Base-by-base conservation (phyloP, 1,140 invertebrate species). In the Lucilia sericata region DNA sequence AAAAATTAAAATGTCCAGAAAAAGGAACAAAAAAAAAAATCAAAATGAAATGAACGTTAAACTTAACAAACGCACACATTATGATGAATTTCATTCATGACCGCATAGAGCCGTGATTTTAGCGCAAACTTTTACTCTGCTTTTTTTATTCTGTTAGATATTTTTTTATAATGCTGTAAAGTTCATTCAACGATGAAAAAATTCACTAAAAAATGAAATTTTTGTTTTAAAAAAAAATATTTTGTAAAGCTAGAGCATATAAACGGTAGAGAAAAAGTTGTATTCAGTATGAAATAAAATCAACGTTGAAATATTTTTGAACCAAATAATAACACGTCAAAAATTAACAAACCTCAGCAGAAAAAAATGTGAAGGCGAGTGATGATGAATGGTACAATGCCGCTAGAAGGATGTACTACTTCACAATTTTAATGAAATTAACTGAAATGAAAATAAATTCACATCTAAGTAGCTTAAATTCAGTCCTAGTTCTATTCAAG, bases 71-170 rank as follows among this genome's bases (percentile, higher is more conserved):
- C 25, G 25, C 74, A 75, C 9, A 55, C 75, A 78, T 78, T 78
- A 47, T 78, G 75, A 78, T 51, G 80, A 34, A 82, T 82, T 82
- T 82, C 51, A 82, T 60, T 82, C 80, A 82, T 82, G 80, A 82
- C 51, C 51, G 49, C 80, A 82, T 82, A 19, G 14, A 82, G 80
- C 80, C 80, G 80, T 82, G 80, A 82, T 82, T 82, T 82, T 82
- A 55, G 51, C 80, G 49, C 49, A 82, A 82, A 82, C 25, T 82
- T 47, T 78, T 17, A 5, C 42, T 1, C 42, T 42, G 42, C 5
- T 42, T 42, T 42, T 42, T 42, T 42, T 42, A n/a, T n/a, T 42
- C 42, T 30, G 42, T 42, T 42, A 7, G 17, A 21, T 80, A n/a
- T 60, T n/a, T 82, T 55, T 25, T 4, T 51, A 19, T 30, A 3